Evolutionary conservation across 2,888 invertebrate genomes (phyloP), one percentile per base, ranked within the genome.

Genomic region (Dyspetes luteomarginatus): DNA sequence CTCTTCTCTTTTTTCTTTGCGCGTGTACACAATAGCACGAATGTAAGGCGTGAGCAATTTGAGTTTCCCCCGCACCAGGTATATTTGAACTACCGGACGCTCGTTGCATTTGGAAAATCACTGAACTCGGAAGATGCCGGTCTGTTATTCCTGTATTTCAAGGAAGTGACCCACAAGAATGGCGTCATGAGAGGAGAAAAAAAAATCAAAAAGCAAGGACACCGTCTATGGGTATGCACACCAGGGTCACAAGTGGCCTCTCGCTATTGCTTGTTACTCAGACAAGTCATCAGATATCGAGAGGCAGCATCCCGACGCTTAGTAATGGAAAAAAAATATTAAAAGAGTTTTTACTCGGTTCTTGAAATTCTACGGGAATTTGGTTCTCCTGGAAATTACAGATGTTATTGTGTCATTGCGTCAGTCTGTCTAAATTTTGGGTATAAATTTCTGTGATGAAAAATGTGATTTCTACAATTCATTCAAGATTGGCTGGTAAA

Each of bases 21-120:
- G n/a, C 36, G 30, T n/a, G 28, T 36, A 36, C 50, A 81, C 77
- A 81, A 81, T 56, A 26, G 77, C 26, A 52, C 48, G 58, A 73
- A 67, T 67, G 67, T 36, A 36, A 72, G 67, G 45, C 71, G 60
- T 43, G 65, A 75, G 67, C 48, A 30, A 28, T 15, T 60, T 48
- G 15, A 15, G 30, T 62, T 43, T 55, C 74, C 41, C 36, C 56
- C 56, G 30, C 48, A 24, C 73, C 68, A 64, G 68, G n/a, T n/a
- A n/a, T 73, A 77, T 58, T 45, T 43, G 17, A 62, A 72, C 67
- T 62, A 64, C 50, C 73, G 65, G 62, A 71, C 58, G 26, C 43
- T 41, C 36, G 43, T 19, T 60, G 41, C 15, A 45, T 48, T 26
- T n/a, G 22, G 52, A 9, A 7, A 43, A 7, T 43, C 28, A 43